phyloP scores from a whole-genome alignment of 2,113 vertebrate species.

The Dissostichus mawsoni region DNA sequence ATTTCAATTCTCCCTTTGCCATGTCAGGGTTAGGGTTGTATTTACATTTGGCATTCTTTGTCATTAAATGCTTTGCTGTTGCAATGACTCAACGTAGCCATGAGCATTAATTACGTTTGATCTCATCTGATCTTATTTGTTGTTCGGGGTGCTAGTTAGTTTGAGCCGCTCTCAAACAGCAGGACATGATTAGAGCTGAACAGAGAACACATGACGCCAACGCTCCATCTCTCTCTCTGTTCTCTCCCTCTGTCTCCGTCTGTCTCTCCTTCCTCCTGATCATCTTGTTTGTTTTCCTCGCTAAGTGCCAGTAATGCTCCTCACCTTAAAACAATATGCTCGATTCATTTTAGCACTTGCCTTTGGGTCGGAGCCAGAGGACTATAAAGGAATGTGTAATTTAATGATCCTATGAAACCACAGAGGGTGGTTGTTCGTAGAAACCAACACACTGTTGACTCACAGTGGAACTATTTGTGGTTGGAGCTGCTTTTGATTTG shows the following conservation, averaged over 20 bases:
- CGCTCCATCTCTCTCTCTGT: not conserved
- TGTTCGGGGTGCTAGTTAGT: slow-evolving; percentile 41
- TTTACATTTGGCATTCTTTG: slow-evolving; percentile 2
- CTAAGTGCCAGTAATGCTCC: slow-evolving; percentile 25
- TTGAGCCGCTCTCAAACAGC: slow-evolving; percentile 38
- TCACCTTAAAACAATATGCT: slow-evolving; percentile 29
- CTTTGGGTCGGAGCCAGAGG: slow-evolving; percentile 47
- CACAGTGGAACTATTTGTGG: slow-evolving; percentile 72
- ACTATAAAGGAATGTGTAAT: slow-evolving; percentile 64
- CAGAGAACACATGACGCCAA: not conserved
- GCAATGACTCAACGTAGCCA: slow-evolving; percentile 37
- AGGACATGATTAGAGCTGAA: slow-evolving; percentile 33
- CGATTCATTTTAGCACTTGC: slow-evolving; percentile 39
- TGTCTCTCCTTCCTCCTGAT: slow-evolving; percentile 23
- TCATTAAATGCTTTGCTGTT: slow-evolving; percentile 24
- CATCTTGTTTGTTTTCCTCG: slow-evolving; percentile 23
- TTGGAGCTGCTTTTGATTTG: slow-evolving; percentile 73
- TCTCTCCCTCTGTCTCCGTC: not conserved
- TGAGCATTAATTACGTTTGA: slow-evolving; percentile 28
- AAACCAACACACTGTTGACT: slow-evolving; percentile 60
- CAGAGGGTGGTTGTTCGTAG: slow-evolving; percentile 52
- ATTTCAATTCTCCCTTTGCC: not conserved
- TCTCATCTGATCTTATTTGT: slow-evolving; percentile 36
- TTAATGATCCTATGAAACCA: slow-evolving; percentile 67
- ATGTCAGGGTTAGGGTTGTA: not conserved